These are phyloP conservation scores for Hedya salicella DNA, from an alignment of 2,888 invertebrate genomes.

Conservation along the genomic window DNA sequence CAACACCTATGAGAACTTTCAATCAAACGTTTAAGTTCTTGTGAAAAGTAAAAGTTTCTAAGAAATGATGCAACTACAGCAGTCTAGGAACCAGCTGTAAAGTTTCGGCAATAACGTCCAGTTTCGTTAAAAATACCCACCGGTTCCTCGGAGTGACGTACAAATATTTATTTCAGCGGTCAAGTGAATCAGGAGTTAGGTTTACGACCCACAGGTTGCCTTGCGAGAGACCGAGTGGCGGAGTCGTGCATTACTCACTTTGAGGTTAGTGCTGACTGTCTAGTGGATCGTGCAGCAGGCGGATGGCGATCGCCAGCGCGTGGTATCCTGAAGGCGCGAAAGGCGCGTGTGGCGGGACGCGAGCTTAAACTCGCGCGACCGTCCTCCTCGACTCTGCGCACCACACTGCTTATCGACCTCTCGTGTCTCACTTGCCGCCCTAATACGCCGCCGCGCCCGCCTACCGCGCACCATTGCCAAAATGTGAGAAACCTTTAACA, in stretches of 20 bases:
- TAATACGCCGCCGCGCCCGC: slow-evolving; percentile 66
- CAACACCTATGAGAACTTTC: not conserved
- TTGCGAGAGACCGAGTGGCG: not conserved
- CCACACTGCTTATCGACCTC: slow-evolving; percentile 80
- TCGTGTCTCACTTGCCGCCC: slow-evolving; percentile 63
- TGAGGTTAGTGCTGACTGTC: slow-evolving; percentile 29
- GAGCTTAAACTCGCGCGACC: slow-evolving; percentile 56
- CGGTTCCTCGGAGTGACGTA: not conserved
- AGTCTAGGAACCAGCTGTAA: not conserved
- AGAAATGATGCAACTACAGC: slow-evolving; percentile 2
- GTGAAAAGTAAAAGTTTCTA: not conserved
- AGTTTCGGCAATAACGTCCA: not conserved
- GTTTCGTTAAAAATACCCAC: slow-evolving; percentile 14
- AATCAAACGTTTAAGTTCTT: not conserved
- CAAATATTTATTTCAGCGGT: slow-evolving; percentile 26
- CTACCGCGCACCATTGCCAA: slow-evolving; percentile 72
- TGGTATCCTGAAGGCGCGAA: slow-evolving; percentile 34
- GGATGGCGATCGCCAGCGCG: slow-evolving; percentile 46
- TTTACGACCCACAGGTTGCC: slow-evolving; percentile 39
- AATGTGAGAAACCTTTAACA: slow-evolving; percentile 74
- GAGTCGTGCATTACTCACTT: slow-evolving; percentile 20
- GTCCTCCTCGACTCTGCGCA: slow-evolving; percentile 56
- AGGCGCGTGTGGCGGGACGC: slow-evolving; percentile 50
- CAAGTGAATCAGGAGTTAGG: not conserved
- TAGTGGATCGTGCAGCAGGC: slow-evolving; percentile 47